Conservation (phyloP, 2,888 invertebrate genomes). For the Conomelus anceps region DNA sequence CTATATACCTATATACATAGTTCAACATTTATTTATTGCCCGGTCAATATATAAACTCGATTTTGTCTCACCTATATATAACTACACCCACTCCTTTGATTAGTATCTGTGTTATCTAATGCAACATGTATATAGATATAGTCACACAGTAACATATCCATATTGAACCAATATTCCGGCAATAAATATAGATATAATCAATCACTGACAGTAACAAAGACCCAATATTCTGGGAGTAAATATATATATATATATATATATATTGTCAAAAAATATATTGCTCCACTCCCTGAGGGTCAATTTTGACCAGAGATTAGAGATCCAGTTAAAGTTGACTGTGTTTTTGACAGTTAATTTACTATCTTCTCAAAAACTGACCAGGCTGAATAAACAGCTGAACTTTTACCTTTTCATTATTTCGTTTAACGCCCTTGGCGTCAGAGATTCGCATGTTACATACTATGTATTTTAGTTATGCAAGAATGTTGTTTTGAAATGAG, state of each 20-base stretch:
- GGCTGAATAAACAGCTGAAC: background rate
- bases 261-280: background rate
- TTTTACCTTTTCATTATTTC: background rate
- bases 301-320: background rate
- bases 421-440: background rate
- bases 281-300: background rate
- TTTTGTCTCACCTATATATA: too few species aligned
- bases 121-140: background rate
- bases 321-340: background rate
- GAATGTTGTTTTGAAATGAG: too few species aligned
- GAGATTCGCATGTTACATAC: background rate
- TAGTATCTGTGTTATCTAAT: background rate
- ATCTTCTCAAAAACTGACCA: background rate
- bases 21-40: background rate
- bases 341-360: background rate
- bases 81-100: background rate
- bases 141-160: too few species aligned
- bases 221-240: too few species aligned
- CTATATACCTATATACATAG: background rate
- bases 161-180: too few species aligned
- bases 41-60: background rate
- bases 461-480: too few species aligned
- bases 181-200: too few species aligned
- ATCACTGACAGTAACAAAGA: too few species aligned
- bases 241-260: background rate